Evolutionary conservation across 2,888 invertebrate species (phyloP).

Genomic region (Lathronympha strigana): DNA sequence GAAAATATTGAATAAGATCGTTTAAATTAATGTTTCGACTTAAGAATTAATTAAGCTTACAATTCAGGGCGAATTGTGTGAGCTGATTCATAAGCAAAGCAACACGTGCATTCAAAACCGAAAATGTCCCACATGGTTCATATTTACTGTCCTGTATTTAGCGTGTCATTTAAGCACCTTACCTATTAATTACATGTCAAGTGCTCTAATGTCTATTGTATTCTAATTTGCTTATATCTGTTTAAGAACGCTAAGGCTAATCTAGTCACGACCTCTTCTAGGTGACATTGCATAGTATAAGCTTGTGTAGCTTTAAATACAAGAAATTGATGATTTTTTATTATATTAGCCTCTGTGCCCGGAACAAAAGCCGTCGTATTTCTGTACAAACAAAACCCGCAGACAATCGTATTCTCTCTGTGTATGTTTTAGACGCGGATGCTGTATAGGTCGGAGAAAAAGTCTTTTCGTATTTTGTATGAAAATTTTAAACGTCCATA

Average conservation of each 20-base stretch:
- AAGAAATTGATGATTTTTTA: slow-evolving; percentile 43
- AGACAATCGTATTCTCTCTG: slow-evolving; percentile 13
- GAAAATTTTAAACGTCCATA: too few species aligned
- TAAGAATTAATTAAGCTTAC: slow-evolving; percentile 1
- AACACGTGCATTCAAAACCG: slow-evolving; percentile 11
- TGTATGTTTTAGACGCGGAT: slow-evolving; percentile 14
- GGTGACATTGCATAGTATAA: slow-evolving; percentile 57
- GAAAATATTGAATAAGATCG: not conserved
- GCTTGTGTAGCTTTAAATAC: slow-evolving; percentile 39
- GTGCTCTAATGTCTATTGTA: slow-evolving; percentile 74
- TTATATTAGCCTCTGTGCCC: slow-evolving; percentile 15
- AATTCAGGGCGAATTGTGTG: not conserved
- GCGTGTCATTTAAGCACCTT: slow-evolving; percentile 50
- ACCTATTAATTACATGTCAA: slow-evolving; percentile 74
- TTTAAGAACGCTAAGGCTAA: slow-evolving; percentile 71
- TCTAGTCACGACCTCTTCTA: slow-evolving; percentile 69
- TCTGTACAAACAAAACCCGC: slow-evolving; percentile 10
- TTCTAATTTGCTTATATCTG: slow-evolving; percentile 75
- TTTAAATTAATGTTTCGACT: not conserved
- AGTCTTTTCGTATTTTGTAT: too few species aligned
- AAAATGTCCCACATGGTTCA: not conserved
- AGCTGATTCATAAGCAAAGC: not conserved
- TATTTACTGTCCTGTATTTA: slow-evolving; percentile 25
- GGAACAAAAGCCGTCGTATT: slow-evolving; percentile 6
- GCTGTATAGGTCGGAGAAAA: not conserved